Conservation (phyloP, 2,888 invertebrate genomes). For the Cosmia trapezina region DNA sequence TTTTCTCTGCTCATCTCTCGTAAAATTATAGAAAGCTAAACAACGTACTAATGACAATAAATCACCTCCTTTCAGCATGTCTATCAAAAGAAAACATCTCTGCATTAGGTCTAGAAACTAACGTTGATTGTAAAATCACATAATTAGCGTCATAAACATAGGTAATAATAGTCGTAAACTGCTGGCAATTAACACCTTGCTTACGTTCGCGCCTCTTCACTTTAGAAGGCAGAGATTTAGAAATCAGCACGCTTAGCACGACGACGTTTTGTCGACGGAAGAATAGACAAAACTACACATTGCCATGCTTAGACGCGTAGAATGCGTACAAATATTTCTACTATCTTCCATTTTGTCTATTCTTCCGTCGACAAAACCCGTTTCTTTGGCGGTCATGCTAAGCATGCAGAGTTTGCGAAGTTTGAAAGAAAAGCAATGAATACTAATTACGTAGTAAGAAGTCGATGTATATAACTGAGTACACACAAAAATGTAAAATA, state of each 20-base stretch:
- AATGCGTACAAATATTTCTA: no score
- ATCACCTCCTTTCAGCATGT: constrained; percentile 14
- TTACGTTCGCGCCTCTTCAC: constrained; percentile 15
- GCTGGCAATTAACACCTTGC: constrained; percentile 45
- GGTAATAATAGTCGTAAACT: constrained; percentile 17
- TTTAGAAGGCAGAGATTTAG: constrained; percentile 13
- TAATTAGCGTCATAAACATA: constrained; percentile 24
- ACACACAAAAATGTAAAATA: background rate
- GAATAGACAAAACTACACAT: no score
- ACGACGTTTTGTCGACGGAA: no score
- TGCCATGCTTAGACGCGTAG: no score
- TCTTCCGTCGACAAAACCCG: no score
- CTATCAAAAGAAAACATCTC: constrained; percentile 50
- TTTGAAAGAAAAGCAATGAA: constrained; percentile 8
- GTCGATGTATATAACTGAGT: background rate
- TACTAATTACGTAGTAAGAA: background rate
- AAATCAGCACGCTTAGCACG: no score
- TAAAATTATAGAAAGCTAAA: constrained; percentile 38
- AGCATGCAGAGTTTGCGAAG: constrained; percentile 8
- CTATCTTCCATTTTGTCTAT: no score
- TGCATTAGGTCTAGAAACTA: constrained; percentile 21
- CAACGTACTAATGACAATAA: constrained; percentile 6
- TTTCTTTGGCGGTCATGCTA: no score
- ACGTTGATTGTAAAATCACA: background rate
- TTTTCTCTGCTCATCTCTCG: constrained; percentile 8